Base-by-base conservation (phyloP, 1,140 invertebrate genomes). In the Drosophila ficusphila region DNA sequence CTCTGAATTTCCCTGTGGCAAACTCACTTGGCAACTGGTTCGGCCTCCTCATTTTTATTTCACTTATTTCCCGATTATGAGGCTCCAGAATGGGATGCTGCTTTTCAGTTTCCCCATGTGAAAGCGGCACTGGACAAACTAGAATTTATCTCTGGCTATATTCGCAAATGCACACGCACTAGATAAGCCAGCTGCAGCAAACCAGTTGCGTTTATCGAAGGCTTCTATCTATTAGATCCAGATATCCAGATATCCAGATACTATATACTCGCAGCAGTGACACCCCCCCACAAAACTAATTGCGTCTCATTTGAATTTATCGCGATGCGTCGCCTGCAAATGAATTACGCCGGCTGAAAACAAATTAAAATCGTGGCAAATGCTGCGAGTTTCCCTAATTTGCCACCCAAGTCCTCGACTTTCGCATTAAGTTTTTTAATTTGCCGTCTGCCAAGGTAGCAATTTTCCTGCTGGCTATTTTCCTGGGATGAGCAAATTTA, bases 321-420 rank as follows among this genome's bases (percentile, higher is more conserved):
- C 79, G 73, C 79, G 73, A 54, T 81, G 51, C 73, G 72, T 73
- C 23, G 34, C 46, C 67, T 60, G 25, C 21, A 54, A 65, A 51
- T 85, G 79, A 86, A 73, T 76, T 86, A 85, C 65, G 60, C 31
- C 65, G 41, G 57, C 70, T 60, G 65, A 64, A 86, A 79, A 60
- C 79, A 86, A 85, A 85, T 85, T 86, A 85, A 85, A 85, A 79
- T 73, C 82, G 60, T 83, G 79, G 71, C 79, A 85, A 83, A 72
- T 74, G 69, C 48, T 73, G 62, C 11, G 21, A 71, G 31, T 38
- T 27, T 33, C 25, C 46, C 38, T 64, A 61, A 64, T 47, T 62
- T n/a, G n/a, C 25, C 8, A 11, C 16, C 3, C 9, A 19, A 9
- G 7, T 67, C 27, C 8, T 14, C 25, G 51, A 23, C 46, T 21